These are phyloP conservation scores for Lacanobia wlatinum DNA, from an alignment of 2,888 invertebrate genomes.

Conservation along the genomic window DNA sequence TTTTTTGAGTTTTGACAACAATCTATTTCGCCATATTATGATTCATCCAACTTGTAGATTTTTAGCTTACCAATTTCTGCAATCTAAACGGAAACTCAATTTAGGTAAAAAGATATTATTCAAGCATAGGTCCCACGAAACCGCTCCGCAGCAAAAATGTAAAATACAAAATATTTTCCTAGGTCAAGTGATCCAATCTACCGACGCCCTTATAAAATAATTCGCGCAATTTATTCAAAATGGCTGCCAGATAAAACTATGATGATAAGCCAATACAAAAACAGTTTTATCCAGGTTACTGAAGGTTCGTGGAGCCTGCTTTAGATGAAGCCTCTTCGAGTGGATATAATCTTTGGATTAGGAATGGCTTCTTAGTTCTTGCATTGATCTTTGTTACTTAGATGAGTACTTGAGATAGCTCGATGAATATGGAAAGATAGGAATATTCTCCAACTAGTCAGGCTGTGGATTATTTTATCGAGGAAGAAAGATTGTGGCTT, in stretches of 20 bases:
- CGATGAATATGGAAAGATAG: slow-evolving; percentile 20
- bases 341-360: slow-evolving; percentile 47
- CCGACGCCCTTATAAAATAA: slow-evolving; percentile 20
- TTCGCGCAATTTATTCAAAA: slow-evolving; percentile 58
- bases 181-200: slow-evolving; percentile 1
- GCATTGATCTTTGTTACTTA: slow-evolving; percentile 37
- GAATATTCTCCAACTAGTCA: slow-evolving; percentile 1
- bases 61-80: not conserved
- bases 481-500: not conserved
- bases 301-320: slow-evolving; percentile 19
- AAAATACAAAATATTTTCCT: slow-evolving; percentile 14
- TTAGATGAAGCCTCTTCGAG: slow-evolving; percentile 35
- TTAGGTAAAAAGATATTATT: slow-evolving; percentile 18
- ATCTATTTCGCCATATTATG: no score
- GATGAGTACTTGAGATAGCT: slow-evolving; percentile 13
- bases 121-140: not conserved
- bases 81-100: slow-evolving; percentile 2
- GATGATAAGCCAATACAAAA: slow-evolving; percentile 56
- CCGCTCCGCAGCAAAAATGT: slow-evolving; percentile 20
- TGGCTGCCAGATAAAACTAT: slow-evolving; percentile 42
- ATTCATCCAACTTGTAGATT: not conserved
- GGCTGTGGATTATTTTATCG: not conserved
- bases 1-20: no score
- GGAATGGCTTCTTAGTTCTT: slow-evolving; percentile 39
- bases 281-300: slow-evolving; percentile 35